phyloP scores from a whole-genome alignment of 2,797 vertebrate species.

The Nyctalus aviator region DNA sequence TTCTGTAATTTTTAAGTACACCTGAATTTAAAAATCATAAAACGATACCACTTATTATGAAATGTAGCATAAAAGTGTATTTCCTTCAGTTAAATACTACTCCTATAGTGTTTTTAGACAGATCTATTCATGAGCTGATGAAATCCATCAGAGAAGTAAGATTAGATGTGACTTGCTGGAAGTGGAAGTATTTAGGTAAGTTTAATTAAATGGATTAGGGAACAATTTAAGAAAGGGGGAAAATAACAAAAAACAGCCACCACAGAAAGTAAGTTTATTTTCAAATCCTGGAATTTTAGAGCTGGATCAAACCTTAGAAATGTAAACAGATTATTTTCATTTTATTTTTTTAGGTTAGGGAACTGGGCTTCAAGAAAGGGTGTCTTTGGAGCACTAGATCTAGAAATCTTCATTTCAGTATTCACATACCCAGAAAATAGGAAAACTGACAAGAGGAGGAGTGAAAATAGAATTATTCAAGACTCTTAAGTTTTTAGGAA shows the following conservation, averaged over 20 bases:
- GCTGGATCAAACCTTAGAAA: conserved; percentile 20
- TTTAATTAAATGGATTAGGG: conserved; percentile 35
- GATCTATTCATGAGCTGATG: conserved; percentile 18
- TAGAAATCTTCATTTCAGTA: neutral
- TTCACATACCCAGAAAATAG: neutral
- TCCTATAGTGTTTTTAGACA: conserved; percentile 45
- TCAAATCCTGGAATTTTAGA: conserved; percentile 33
- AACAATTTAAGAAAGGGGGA: neutral
- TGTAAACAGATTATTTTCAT: neutral
- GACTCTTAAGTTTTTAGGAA: conserved; percentile 49
- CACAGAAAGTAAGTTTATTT: conserved; percentile 24
- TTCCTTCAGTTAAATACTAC: conserved; percentile 16
- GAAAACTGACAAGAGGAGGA: neutral
- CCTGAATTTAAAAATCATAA: conserved; percentile 50
- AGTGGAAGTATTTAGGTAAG: neutral
- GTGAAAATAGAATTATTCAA: neutral
- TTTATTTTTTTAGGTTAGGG: neutral
- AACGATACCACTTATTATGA: conserved; percentile 45
- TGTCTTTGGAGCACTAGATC: neutral
- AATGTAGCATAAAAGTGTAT: conserved; percentile 24
- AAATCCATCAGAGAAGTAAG: conserved; percentile 20
- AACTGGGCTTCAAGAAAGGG: neutral
- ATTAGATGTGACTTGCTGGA: conserved; percentile 34
- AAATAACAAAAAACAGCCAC: neutral
- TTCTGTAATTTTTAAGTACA: conserved; percentile 65